Evolutionary conservation across 2,113 vertebrate genomes (phyloP), one percentile per base, ranked within the genome.

Genomic region (Percina caprodes): DNA sequence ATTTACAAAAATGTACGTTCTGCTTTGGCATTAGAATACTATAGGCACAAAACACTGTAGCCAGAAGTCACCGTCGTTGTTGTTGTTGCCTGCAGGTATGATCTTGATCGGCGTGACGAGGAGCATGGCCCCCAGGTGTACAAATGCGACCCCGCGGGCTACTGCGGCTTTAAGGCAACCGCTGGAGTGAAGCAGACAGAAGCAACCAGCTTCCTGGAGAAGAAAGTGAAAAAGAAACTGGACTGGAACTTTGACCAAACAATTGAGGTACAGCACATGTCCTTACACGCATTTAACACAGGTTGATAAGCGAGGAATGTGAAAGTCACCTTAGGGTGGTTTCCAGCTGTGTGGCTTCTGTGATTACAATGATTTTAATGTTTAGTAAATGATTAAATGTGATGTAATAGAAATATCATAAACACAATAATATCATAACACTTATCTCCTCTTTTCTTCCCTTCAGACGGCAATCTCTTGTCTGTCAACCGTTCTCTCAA

Each of bases 151-250:
- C 98, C 98, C 0, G 98, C 98, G 6, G 98, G 98, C 30, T 99
- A 99, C 81, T 99, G 98, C 79, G 98, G 98, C 58, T 99, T 99
- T 91, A 99, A 99, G 94, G 98, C 98, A 90, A 99, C 98, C 0
- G 97, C 98, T 1, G 98, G 98, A 46, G 98, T 99, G 71, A 99
- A 99, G 93, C 98, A 99, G 87, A 99, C 98, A 9, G 98, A 99
- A 89, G 98, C 98, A 70, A 99, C 97, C 92, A 99, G 98, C 93
- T 99, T 99, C 93, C 96, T 99, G 91, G 98, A 99, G 95, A 99
- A 99, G 94, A 99, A 99, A 95, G 96, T 99, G 80, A 99, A 99
- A 96, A 99, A 99, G 97, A 99, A 99, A 95, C 95, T 97, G 89
- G 98, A 99, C 69, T 99, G 98, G 98, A 98, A 96, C 6, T 99